A percentile compares a stretch with the other conserved stretches of the same genome.
Evolutionary conservation across 2,888 invertebrate genomes (phyloP).

Genomic region (Phanerotoma sp.): DNA sequence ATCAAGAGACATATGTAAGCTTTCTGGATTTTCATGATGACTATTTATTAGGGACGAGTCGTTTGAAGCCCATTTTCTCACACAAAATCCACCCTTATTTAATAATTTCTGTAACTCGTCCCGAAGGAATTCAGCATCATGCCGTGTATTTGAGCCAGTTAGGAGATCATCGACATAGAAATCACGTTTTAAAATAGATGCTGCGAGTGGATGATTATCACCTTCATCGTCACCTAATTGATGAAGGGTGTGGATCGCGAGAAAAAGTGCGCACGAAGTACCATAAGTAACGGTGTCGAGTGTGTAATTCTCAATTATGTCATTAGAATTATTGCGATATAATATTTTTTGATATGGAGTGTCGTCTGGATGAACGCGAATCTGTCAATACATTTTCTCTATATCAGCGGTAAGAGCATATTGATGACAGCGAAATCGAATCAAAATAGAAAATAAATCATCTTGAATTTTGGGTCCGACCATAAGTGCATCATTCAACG

Average conservation of each 20-base stretch:
- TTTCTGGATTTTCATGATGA: not conserved
- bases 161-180: slow-evolving; percentile 44
- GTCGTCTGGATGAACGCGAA: slow-evolving; percentile 25
- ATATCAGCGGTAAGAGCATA: slow-evolving; percentile 36
- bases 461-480: slow-evolving; percentile 33
- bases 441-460: slow-evolving; percentile 32
- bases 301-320: not conserved
- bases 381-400: slow-evolving; percentile 38
- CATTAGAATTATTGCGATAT: slow-evolving; percentile 10
- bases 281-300: slow-evolving; percentile 26
- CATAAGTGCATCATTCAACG: slow-evolving; percentile 21
- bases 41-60: not conserved
- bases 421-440: slow-evolving; percentile 31
- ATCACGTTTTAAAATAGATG: slow-evolving; percentile 24
- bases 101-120: slow-evolving; percentile 15
- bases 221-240: slow-evolving; percentile 31
- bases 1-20: not conserved
- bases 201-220: slow-evolving; percentile 24
- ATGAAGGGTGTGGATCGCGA: slow-evolving; percentile 32
- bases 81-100: slow-evolving; percentile 14
- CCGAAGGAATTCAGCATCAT: slow-evolving; percentile 7
- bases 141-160: slow-evolving; percentile 22
- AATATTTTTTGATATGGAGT: slow-evolving; percentile 32
- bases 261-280: slow-evolving; percentile 30
- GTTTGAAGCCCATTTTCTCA: slow-evolving; percentile 26